phyloP scores from a whole-genome alignment of 2,888 invertebrate species.

The Autographa pulchrina region DNA sequence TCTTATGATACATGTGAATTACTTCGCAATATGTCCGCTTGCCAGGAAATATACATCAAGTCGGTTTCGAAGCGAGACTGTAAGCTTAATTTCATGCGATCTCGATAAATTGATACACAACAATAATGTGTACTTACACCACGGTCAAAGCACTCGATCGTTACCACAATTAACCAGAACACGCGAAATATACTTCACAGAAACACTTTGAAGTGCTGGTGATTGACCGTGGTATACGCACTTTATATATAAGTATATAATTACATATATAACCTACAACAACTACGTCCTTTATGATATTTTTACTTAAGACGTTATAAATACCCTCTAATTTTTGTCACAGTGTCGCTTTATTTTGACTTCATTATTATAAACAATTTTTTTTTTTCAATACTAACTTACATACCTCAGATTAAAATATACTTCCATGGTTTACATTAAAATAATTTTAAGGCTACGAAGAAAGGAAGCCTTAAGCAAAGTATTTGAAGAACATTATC shows the following conservation, averaged over 20 bases:
- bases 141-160: conserved; percentile 32
- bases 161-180: conserved; percentile 24
- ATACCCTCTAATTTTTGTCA: conserved; percentile 88
- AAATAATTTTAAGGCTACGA: conserved; percentile 72
- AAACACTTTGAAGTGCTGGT: conserved; percentile 11
- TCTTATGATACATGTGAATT: conserved; percentile 57
- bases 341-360: conserved; percentile 89
- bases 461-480: conserved; percentile 81
- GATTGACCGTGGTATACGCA: conserved; percentile 48
- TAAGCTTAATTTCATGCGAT: conserved; percentile 77
- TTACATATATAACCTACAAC: conserved; percentile 77
- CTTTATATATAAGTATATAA: conserved; percentile 60
- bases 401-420: conserved; percentile 72
- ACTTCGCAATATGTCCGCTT: conserved; percentile 49
- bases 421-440: conserved; percentile 67
- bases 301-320: conserved; percentile 81
- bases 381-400: conserved; percentile 82
- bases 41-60: conserved; percentile 70
- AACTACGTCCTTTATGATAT: conserved; percentile 87
- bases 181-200: conserved; percentile 27
- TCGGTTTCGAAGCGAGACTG: conserved; percentile 76
- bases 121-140: conserved; percentile 66
- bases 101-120: conserved; percentile 75
- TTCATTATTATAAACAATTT: conserved; percentile 85
- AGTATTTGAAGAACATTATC: conserved; percentile 70